Evolutionary conservation across 2,797 vertebrate species (phyloP).

Genomic region (Pogoniulus pusillus): DNA sequence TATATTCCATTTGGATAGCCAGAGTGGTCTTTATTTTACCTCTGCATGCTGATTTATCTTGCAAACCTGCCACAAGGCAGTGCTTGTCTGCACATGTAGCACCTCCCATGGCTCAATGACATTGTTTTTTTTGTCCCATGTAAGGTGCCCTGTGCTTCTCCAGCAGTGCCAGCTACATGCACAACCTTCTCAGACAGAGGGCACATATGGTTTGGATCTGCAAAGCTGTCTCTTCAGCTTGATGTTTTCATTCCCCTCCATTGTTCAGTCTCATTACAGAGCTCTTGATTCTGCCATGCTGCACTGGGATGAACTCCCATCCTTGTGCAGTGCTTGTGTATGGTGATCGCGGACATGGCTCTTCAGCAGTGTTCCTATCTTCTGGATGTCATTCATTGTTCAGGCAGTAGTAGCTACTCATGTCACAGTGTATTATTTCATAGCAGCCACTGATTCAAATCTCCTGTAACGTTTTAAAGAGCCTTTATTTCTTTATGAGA

Average conservation of each 20-base stretch:
- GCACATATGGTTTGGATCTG: background rate
- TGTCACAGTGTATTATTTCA: background rate
- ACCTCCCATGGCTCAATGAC: accelerated
- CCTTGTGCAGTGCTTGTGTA: background rate
- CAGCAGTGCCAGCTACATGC: accelerated
- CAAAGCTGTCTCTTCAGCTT: background rate
- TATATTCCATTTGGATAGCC: background rate
- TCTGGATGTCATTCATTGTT: background rate
- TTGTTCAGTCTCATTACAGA: background rate
- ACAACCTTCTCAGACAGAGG: background rate
- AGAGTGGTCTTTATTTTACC: background rate
- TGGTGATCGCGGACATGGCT: accelerated
- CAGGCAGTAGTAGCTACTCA: background rate
- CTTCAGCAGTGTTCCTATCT: too few species aligned
- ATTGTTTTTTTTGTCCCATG: background rate
- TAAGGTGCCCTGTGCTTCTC: background rate
- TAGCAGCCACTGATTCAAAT: background rate
- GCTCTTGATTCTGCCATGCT: background rate
- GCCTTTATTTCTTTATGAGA: background rate
- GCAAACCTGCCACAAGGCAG: background rate
- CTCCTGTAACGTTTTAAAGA: background rate
- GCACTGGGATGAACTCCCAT: background rate
- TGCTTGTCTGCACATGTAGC: accelerated
- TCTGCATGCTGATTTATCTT: background rate
- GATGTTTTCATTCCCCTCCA: background rate